Evolutionary conservation across 1,140 invertebrate species (phyloP), one percentile per base, ranked within the genome.

Genomic region (Sitophilus oryzae): DNA sequence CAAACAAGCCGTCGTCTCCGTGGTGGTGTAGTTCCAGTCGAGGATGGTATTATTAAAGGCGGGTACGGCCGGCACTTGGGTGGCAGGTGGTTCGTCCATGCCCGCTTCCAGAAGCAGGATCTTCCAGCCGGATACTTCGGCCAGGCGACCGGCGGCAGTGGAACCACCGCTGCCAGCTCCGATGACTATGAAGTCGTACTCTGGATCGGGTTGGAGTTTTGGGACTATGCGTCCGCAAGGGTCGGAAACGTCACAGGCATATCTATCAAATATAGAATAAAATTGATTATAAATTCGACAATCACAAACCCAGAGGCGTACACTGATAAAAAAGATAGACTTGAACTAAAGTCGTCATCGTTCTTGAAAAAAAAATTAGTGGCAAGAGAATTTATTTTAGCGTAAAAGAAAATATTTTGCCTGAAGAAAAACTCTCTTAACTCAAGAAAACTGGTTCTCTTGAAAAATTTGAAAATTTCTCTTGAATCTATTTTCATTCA

Each of bases 21-120:
- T 15, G 69, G 68, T 25, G 71, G 60, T 65, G 84, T 78, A 0
- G 77, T 77, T 58, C 78, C 79, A 0, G 81, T 84, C 35, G 70
- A 65, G 62, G 82, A 84, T 14, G 72, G 66, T 82, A 82, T 85
- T 62, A 84, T 82, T 1, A 78, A 75, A 3, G 73, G 67, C 1
- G 76, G 66, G 16, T 72, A 61, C 0, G 69, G 76, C 54, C 76
- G 77, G 5, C 72, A 80, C 74, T 46, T 68, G 62, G 1, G 75
- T 73, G 4, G 56, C 64, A 3, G 68, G 63, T 0, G 75, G 74
- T 51, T 81, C 80, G 53, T 80, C 76, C 2, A 72, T 73, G 0
- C 81, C 82, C 3, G 81, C 80, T 73, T 83, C 82, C 5, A 66
- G 5, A 19, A 66, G 42, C 10, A 66, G 38, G 8, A 57, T 52